Evolutionary conservation across 2,888 invertebrate species (phyloP).

Genomic region (Leistus spinibarbis): DNA sequence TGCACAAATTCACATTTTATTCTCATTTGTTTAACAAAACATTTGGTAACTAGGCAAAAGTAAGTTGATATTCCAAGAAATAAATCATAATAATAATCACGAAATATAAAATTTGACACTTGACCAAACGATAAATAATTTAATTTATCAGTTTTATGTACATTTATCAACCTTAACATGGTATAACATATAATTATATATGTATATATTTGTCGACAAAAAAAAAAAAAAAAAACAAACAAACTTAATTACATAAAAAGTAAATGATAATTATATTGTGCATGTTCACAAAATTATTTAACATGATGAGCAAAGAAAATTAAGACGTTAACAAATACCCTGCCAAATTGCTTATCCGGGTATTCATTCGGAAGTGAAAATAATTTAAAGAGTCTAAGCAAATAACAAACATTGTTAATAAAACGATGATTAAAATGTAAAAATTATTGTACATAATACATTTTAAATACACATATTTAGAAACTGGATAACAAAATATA

Average conservation of each 20-base stretch:
- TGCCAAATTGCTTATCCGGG: no score
- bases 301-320: no score
- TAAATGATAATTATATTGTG: no score
- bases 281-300: no score
- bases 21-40: not conserved
- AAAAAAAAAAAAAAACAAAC: not conserved
- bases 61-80: not conserved
- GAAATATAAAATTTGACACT: conserved; percentile 10
- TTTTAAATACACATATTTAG: no score
- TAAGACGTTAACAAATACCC: no score
- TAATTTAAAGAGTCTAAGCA: no score
- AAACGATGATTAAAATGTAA: no score
- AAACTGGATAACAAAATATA: no score
- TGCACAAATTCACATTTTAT: not conserved
- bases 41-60: not conserved
- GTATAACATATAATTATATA: not conserved
- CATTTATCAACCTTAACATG: not conserved
- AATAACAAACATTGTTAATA: no score
- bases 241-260: not conserved
- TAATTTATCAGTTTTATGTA: not conserved
- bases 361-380: no score
- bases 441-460: no score
- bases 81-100: not conserved
- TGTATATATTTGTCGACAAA: not conserved
- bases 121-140: conserved; percentile 3